Evolutionary conservation across 2,113 vertebrate species (phyloP).

Genomic region (Hemicordylus capensis): DNA sequence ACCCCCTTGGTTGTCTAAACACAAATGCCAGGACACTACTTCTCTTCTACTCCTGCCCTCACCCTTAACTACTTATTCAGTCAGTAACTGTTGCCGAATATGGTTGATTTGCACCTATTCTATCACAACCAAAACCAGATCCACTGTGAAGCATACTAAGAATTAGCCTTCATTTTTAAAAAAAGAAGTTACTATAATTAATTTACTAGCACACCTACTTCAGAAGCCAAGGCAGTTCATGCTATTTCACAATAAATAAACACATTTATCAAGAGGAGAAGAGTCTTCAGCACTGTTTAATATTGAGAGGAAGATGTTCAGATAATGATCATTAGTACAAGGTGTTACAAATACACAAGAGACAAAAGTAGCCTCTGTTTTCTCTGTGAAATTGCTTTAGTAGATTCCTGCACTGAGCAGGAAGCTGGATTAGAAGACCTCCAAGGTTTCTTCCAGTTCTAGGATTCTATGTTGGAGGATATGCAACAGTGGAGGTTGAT

Average conservation of each 20-base stretch:
- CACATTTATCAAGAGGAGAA: neutral
- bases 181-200: neutral
- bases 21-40: neutral
- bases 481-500: too few species aligned
- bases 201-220: neutral
- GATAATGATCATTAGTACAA: neutral
- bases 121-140: neutral
- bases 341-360: neutral
- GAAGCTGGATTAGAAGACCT: too few species aligned
- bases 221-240: neutral
- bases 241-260: neutral
- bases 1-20: neutral
- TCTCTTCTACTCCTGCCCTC: neutral
- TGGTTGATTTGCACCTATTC: neutral
- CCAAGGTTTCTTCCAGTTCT: too few species aligned
- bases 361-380: neutral
- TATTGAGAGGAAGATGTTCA: neutral
- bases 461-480: too few species aligned
- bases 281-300: neutral
- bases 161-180: neutral
- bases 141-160: neutral
- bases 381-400: neutral
- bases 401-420: too few species aligned
- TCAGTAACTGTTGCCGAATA: neutral
- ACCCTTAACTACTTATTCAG: neutral